Conservation (phyloP, 2,797 vertebrate genomes). For the Crocidura indochinensis region DNA sequence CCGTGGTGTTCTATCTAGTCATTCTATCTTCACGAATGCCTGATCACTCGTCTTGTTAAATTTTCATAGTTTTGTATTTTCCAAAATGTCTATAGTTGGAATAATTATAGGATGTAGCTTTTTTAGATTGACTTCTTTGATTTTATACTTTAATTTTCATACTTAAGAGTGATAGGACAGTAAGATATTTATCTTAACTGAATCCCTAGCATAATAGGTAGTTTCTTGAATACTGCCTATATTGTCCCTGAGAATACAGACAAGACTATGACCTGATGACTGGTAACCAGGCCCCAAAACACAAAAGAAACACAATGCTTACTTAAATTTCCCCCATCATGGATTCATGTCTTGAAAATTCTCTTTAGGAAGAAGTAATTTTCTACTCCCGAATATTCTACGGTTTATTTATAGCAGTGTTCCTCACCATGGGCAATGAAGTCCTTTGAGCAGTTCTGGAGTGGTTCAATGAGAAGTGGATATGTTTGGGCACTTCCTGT, state of each 20-base stretch:
- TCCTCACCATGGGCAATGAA: too few species aligned
- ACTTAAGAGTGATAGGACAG: too few species aligned
- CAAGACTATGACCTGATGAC: too few species aligned
- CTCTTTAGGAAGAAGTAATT: conserved; percentile 21
- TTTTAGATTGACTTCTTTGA: background rate
- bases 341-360: conserved; percentile 4
- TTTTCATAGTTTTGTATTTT: conserved; percentile 1
- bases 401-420: background rate
- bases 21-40: accelerated
- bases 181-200: too few species aligned
- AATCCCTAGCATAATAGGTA: too few species aligned
- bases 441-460: too few species aligned
- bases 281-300: too few species aligned
- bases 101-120: background rate
- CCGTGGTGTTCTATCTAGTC: background rate
- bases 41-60: background rate
- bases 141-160: background rate
- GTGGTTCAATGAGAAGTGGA: too few species aligned
- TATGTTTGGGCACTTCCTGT: too few species aligned
- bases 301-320: too few species aligned
- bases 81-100: background rate
- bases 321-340: background rate
- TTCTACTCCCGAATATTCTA: background rate
- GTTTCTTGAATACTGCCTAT: too few species aligned
- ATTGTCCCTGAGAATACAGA: too few species aligned